Evolutionary conservation across 37 sponge, comb jelly and placozoan species (phyloP).

Genomic region (Tethya wilhelma): DNA sequence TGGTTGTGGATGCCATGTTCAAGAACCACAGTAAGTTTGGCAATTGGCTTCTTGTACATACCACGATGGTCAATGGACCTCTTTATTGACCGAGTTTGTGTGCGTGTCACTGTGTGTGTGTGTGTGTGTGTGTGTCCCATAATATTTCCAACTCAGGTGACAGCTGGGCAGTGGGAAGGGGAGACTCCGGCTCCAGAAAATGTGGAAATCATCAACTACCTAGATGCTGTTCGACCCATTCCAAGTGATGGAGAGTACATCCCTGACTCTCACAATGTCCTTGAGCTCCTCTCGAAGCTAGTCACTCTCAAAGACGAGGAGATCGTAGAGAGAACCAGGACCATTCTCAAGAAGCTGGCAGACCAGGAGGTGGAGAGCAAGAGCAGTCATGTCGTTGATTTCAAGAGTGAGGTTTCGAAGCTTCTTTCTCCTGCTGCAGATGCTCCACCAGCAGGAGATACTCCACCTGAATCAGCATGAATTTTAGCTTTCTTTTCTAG

Average conservation of each 20-base stretch:
- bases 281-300: neutral
- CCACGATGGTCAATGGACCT: no score
- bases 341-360: neutral
- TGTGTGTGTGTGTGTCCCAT: no score
- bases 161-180: constrained; percentile 37
- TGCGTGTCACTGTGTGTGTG: no score
- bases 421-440: neutral
- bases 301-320: neutral
- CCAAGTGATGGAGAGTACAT: constrained; percentile 34
- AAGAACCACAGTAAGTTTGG: constrained; percentile 7
- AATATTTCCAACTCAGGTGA: no score
- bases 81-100: no score
- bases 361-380: neutral
- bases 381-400: neutral
- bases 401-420: neutral
- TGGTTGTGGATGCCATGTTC: constrained; percentile 46
- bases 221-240: constrained; percentile 28
- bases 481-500: no score
- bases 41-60: no score
- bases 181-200: constrained; percentile 52
- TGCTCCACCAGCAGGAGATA: neutral
- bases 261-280: neutral
- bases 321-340: neutral
- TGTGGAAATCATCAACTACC: constrained; percentile 47
- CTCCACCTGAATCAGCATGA: no score